These are phyloP conservation scores for Rhodinocichla rosea DNA, from an alignment of 2,113 vertebrate genomes.

Conservation along the genomic window DNA sequence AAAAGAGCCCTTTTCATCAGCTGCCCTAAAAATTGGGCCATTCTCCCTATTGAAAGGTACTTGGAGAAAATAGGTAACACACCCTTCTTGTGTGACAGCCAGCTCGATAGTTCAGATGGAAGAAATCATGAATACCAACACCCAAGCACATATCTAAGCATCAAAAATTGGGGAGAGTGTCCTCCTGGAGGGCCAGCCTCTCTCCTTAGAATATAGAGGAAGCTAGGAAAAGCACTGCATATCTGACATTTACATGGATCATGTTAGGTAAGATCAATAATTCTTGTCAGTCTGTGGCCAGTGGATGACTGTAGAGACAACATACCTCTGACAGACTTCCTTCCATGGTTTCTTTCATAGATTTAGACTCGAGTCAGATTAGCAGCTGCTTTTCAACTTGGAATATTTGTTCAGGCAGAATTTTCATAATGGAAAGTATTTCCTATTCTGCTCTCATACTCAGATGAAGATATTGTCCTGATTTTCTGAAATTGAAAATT, in stretches of 20 bases:
- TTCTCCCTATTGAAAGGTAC: not conserved
- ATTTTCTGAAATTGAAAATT: not conserved
- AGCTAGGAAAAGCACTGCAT: not conserved
- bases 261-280: not conserved
- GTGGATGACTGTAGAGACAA: not conserved
- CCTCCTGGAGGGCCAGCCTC: not conserved
- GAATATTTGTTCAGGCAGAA: not conserved
- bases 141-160: not conserved
- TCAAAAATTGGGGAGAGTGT: not conserved
- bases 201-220: not conserved
- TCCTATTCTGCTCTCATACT: not conserved
- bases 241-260: not conserved
- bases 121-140: not conserved
- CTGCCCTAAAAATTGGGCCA: not conserved
- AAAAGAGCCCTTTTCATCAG: not conserved
- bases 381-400: not conserved
- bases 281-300: not conserved
- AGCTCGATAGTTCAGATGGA: not conserved
- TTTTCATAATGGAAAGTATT: not conserved
- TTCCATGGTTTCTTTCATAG: not conserved
- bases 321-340: not conserved
- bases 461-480: not conserved
- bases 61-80: not conserved
- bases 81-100: not conserved
- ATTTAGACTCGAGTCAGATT: not conserved